A percentile compares a stretch with the other conserved stretches of the same genome.
Conservation (phyloP, 2,113 vertebrate genomes). For the Sinocyclocheilus anophthalmus region DNA sequence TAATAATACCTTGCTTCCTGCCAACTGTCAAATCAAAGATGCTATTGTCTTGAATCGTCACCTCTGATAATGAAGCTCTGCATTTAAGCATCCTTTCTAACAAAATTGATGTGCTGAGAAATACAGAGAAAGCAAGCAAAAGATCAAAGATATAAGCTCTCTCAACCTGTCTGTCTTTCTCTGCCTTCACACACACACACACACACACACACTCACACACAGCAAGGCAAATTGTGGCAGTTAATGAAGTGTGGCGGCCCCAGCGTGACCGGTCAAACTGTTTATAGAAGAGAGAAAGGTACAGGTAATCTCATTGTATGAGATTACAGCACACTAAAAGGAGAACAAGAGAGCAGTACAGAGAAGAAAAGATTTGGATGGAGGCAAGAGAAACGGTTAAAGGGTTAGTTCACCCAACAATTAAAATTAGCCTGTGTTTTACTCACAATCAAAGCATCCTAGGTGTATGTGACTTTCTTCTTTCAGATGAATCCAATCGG, state of each 20-base stretch:
- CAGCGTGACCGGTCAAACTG: slow-evolving; percentile 35
- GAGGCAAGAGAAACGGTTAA: background rate
- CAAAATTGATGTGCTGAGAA: background rate
- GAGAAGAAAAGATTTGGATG: slow-evolving; percentile 8
- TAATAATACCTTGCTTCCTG: background rate
- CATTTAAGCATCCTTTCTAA: background rate
- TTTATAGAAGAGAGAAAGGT: slow-evolving; percentile 30
- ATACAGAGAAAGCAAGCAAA: background rate
- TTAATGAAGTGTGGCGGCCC: slow-evolving; percentile 37
- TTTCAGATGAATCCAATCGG: no score
- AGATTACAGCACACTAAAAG: slow-evolving; percentile 56
- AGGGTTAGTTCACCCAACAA: no score
- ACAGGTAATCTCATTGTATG: slow-evolving; percentile 51
- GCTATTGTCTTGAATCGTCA: background rate
- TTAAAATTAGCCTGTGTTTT: no score
- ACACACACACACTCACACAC: slow-evolving; percentile 17
- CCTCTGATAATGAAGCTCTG: background rate
- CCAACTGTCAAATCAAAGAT: background rate
- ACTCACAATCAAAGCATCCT: no score
- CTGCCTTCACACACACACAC: background rate
- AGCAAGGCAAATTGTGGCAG: slow-evolving; percentile 14
- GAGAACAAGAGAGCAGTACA: background rate
- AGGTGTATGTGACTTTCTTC: no score
- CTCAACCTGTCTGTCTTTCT: background rate
- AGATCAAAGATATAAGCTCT: slow-evolving; percentile 4